Conservation (phyloP, 2,113 vertebrate genomes). For the Bufo bufo region DNA sequence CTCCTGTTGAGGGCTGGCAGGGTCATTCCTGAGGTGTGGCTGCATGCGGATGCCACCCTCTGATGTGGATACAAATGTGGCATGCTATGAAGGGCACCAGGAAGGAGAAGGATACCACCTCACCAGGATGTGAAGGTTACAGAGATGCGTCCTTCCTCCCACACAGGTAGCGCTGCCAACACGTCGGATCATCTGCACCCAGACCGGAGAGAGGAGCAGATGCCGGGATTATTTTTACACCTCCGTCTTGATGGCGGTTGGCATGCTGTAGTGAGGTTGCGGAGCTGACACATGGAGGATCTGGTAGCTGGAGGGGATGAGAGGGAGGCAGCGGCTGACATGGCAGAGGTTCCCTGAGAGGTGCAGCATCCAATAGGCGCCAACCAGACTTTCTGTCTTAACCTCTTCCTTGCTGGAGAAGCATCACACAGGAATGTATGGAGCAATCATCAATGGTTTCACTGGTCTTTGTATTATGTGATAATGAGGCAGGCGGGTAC, state of each 20-base stretch:
- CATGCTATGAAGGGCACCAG: background rate
- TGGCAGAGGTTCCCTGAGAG: background rate
- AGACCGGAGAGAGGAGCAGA: constrained; percentile 11
- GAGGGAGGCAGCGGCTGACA: constrained; percentile 14
- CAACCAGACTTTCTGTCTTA: background rate
- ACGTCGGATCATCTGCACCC: constrained; percentile 22
- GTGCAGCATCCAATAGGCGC: background rate
- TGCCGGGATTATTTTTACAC: constrained; percentile 47
- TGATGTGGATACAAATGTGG: background rate
- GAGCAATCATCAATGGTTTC: background rate
- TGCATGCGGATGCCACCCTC: background rate
- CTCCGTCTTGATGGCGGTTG: background rate
- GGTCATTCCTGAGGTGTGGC: background rate
- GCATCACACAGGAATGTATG: background rate
- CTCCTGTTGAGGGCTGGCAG: background rate
- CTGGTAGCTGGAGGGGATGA: background rate
- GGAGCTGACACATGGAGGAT: constrained; percentile 44
- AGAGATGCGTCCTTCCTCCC: background rate
- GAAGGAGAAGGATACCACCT: background rate
- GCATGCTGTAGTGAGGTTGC: background rate
- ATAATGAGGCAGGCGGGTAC: no score
- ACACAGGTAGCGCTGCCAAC: constrained; percentile 26
- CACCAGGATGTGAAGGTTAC: background rate
- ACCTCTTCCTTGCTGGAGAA: background rate
- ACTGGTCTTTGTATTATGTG: background rate